Evolutionary conservation across 2,888 invertebrate species (phyloP).

Genomic region (Bimastos eiseni): DNA sequence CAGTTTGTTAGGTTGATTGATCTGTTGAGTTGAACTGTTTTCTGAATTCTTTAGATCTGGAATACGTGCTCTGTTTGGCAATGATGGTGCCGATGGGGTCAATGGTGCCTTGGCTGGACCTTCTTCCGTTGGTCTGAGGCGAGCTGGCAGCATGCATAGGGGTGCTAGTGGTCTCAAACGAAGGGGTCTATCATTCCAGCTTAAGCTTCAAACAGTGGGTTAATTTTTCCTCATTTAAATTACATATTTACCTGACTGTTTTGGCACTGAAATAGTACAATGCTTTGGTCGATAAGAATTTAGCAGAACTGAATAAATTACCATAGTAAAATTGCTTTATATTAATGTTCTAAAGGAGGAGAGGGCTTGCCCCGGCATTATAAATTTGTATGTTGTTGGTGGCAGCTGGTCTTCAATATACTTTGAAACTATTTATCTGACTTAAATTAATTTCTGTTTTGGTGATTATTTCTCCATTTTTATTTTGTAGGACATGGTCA

Average conservation of each 20-base stretch:
- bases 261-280: neutral
- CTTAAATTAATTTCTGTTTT: neutral
- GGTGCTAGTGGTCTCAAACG: slow-evolving; percentile 70
- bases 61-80: neutral
- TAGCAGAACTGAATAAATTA: neutral
- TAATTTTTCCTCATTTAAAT: neutral
- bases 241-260: neutral
- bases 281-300: neutral
- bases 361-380: neutral
- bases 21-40: neutral
- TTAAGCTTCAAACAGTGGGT: slow-evolving; percentile 72
- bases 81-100: slow-evolving; percentile 50
- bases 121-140: slow-evolving; percentile 71
- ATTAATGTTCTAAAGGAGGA: neutral
- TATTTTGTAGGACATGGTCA: slow-evolving; percentile 76
- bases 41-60: neutral
- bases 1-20: neutral
- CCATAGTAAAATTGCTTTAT: neutral
- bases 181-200: slow-evolving; percentile 77
- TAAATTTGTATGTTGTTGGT: neutral
- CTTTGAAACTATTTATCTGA: neutral
- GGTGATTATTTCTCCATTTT: neutral
- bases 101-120: slow-evolving; percentile 62
- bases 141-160: slow-evolving; percentile 86
- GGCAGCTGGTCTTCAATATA: neutral